Base-by-base conservation (phyloP, 1,140 invertebrate species). In the Nylanderia fulva region DNA sequence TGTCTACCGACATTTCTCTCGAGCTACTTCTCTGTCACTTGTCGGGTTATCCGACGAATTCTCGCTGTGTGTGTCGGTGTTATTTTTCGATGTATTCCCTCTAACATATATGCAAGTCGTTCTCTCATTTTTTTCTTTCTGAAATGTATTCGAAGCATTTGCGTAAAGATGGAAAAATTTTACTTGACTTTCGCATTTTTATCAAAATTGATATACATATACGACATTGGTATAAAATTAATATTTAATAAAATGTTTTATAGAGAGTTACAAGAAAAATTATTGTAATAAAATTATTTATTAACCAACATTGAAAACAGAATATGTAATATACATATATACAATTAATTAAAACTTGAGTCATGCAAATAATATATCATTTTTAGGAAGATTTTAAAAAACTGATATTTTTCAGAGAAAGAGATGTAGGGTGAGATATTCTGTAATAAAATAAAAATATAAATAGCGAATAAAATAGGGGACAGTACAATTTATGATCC, bases 1-100 rank as follows among this genome's bases (percentile, higher is more conserved):
- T 68, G 61, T 79, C 60, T 61, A 68, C 66, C 42, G 60, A 72
- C 56, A 52, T 69, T 83, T 86, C 86, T 82, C 75, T n/a, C 33
- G 60, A 72, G 82, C 58, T 24, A 58, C 84, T 66, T 75, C 74
- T 82, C 68, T 80, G 75, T 82, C 60, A 54, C 63, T 77, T 85
- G 48, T 76, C 58, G 54, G 52, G 24, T 72, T 72, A 71, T 7
- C 13, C 77, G 68, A 85, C 76, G 77, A 86, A 63, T 61, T n/a
- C 39, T 64, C 2, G 56, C 29, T 7, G 69, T 24, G 33, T 7
- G 69, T 24, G 33, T 45, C 42, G n/a, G 15, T 68, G 61, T 79
- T 79, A 66, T 79, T 68, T 66, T 54, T 79, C 61, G 29, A 52
- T 52, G 27, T 68, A 48, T 48, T 79, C n/a, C n/a, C 61, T 68